Evolutionary conservation across 2,888 invertebrate genomes (phyloP).

Genomic region (Nesidiocoris tenuis): DNA sequence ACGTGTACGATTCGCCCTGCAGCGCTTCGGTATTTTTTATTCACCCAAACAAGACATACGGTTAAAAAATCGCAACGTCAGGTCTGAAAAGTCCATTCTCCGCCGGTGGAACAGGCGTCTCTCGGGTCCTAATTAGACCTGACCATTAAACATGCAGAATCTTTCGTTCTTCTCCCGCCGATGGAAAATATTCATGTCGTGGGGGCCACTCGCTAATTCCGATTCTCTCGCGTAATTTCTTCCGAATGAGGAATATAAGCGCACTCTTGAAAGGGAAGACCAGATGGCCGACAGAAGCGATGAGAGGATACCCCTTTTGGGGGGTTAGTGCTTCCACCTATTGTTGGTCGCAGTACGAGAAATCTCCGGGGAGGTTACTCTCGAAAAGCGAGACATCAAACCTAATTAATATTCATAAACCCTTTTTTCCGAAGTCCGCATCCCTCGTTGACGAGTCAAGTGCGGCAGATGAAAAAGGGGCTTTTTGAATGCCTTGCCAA

Average conservation of each 20-base stretch:
- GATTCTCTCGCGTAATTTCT: neutral
- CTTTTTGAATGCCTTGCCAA: constrained; percentile 3
- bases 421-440: neutral
- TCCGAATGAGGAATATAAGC: neutral
- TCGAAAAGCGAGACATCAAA: constrained; percentile 30
- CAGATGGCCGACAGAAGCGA: constrained; percentile 9
- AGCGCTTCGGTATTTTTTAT: too few relatives aligned
- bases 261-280: neutral
- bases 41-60: too few relatives aligned
- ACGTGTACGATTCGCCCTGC: too few relatives aligned
- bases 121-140: neutral
- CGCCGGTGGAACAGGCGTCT: neutral
- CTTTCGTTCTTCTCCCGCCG: neutral
- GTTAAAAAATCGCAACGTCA: too few relatives aligned
- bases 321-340: neutral
- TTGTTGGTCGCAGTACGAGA: neutral
- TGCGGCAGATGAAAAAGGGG: constrained; percentile 21
- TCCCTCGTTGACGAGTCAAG: constrained; percentile 27
- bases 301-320: neutral
- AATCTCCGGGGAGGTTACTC: constrained; percentile 9
- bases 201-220: neutral
- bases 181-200: neutral
- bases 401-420: constrained; percentile 40
- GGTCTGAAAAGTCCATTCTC: too few relatives aligned
- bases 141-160: neutral